Base-by-base conservation (phyloP, 2,797 vertebrate genomes). In the Rhynchonycteris naso region DNA sequence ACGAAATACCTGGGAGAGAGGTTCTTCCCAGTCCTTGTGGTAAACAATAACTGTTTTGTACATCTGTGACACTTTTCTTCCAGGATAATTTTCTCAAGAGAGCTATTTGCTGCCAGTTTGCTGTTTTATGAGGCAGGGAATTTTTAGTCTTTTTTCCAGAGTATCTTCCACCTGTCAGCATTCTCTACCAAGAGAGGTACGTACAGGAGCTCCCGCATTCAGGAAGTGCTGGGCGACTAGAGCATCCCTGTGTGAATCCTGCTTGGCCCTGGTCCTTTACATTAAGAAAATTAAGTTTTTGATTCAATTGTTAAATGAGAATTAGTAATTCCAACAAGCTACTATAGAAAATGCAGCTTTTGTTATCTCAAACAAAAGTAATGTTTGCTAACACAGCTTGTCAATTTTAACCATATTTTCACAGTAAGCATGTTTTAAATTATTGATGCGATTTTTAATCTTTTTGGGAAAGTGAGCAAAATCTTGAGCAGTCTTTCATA, bases 351-450 rank as follows among this genome's bases (percentile, higher is more conserved):
- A 74, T 12, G 0, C 43, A 82, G 69, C 0, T 0, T 90, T 94
- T 74, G 90, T 96, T 96, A 69, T 96, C 91, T 94, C 0, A 0
- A 43, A 43, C 92, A 91, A 91, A 81, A 75, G 59, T 87, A 21
- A 0, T 4, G 30, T 90, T 91, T 97, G 71, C 90, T 88, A 52
- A 30, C 21, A n/a, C 94, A 35, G 58, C 56, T 7, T 0, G 4
- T 33, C 58, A 69, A 38, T 96, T 93, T 93, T 82, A 92, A 72
- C 87, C 91, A 21, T 68, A 2, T 96, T 97, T 97, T 92, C 91
- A 86, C 83, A 78, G 84, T 95, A 68, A 96, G 91, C 86, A 93
- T 0, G 0, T n/a, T 18, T 8, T 94, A 88, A 96, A 97, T 97
- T 95, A 33, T 75, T 94, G 95, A 92, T 94, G 86, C 82, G 90